These are phyloP conservation scores for Redunca redunca DNA, from an alignment of 2,113 vertebrate species.

Conservation along the genomic window DNA sequence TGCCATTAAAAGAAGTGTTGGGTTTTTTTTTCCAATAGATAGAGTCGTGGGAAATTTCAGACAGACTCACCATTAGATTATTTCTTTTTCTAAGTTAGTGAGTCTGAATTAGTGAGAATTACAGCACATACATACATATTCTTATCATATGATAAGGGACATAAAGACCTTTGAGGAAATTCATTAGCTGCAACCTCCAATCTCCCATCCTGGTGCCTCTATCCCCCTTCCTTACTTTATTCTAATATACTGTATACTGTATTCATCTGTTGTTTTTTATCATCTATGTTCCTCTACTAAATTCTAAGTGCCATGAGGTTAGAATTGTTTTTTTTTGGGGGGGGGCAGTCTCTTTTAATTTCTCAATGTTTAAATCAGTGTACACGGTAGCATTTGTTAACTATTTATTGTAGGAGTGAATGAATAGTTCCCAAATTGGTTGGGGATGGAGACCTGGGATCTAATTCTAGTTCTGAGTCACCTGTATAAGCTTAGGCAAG, in stretches of 20 bases:
- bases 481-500: neutral
- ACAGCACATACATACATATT: neutral
- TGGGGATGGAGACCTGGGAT: neutral
- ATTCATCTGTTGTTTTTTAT: neutral
- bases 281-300: neutral
- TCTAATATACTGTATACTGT: neutral
- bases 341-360: neutral
- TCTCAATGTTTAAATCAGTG: neutral
- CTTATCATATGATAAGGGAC: neutral
- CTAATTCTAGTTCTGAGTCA: neutral
- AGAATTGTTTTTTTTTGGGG: neutral
- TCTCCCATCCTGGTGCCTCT: neutral
- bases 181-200: neutral
- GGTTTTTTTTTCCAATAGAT: neutral
- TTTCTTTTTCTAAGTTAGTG: constrained; percentile 7
- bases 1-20: neutral
- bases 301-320: neutral
- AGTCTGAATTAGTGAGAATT: neutral
- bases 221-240: neutral
- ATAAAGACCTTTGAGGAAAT: neutral
- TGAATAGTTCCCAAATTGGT: neutral
- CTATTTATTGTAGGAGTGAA: neutral
- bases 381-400: neutral
- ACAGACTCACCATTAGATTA: neutral
- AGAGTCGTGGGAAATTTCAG: neutral